Conservation (phyloP, 2,113 vertebrate genomes). For the Panurus biarmicus region DNA sequence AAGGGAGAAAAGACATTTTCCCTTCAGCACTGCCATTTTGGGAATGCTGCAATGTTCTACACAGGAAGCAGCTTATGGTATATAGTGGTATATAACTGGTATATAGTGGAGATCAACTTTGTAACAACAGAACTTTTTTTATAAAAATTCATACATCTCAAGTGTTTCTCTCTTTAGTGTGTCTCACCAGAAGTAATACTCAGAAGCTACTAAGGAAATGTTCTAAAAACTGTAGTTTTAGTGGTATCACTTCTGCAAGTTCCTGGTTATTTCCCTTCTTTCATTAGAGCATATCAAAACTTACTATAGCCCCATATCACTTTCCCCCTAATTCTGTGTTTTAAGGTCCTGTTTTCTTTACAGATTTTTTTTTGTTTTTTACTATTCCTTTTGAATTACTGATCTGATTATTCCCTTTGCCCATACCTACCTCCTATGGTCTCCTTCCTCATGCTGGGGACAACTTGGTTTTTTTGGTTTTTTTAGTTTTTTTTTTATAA, state of each 20-base stretch:
- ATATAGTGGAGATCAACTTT: neutral
- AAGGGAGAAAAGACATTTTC: neutral
- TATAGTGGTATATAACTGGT: too few relatives aligned
- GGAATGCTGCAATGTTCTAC: neutral
- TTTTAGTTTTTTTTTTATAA: too few relatives aligned
- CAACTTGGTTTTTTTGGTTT: neutral
- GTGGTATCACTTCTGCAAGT: neutral
- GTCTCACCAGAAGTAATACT: neutral
- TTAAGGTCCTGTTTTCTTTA: neutral
- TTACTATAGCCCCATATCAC: neutral
- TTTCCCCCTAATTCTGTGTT: neutral
- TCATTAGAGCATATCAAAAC: neutral
- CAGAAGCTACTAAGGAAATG: neutral
- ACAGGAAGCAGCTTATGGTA: neutral
- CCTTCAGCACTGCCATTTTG: neutral
- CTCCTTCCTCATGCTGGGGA: neutral
- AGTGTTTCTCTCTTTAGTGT: neutral
- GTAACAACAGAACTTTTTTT: neutral
- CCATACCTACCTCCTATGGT: neutral
- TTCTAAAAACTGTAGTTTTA: neutral
- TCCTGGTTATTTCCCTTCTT: neutral
- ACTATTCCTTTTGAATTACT: neutral
- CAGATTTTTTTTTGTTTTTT: neutral
- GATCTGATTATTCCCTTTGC: neutral
- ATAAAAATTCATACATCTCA: neutral